Conservation (phyloP, 1,140 invertebrate species). For the Drosophila leontia region DNA sequence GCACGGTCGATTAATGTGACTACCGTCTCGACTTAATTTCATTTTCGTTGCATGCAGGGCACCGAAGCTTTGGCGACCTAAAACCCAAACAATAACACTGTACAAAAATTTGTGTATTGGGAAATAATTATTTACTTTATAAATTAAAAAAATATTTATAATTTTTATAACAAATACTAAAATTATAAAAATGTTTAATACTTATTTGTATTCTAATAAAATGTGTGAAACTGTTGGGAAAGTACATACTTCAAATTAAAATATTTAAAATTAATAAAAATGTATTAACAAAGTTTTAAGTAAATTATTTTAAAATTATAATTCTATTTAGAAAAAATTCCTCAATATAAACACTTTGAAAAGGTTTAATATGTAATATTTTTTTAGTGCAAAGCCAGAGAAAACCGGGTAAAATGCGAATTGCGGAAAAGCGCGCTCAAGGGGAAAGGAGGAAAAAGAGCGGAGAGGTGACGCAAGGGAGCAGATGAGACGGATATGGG, state of each 20-base stretch:
- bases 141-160: background rate
- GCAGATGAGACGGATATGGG: constrained; percentile 4
- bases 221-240: no score
- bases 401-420: constrained; percentile 14
- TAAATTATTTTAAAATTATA: no score
- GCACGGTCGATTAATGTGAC: constrained; percentile 75
- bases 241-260: no score
- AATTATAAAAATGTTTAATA: no score
- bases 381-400: constrained; percentile 14
- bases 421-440: constrained; percentile 27
- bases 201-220: no score
- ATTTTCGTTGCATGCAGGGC: constrained; percentile 73
- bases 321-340: background rate
- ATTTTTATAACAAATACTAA: background rate
- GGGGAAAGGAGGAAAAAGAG: constrained; percentile 4
- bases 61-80: constrained; percentile 55
- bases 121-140: no score
- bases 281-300: no score
- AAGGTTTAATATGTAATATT: background rate
- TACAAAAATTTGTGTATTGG: background rate
- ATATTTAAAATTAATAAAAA: no score
- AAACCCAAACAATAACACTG: constrained; percentile 23
- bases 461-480: constrained; percentile 1
- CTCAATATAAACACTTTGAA: background rate
- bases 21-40: constrained; percentile 81